A percentile compares a stretch with the other conserved stretches of the same genome.
Conservation (phyloP, 2,888 invertebrate species). For the Caenorhabditis imperialis region DNA sequence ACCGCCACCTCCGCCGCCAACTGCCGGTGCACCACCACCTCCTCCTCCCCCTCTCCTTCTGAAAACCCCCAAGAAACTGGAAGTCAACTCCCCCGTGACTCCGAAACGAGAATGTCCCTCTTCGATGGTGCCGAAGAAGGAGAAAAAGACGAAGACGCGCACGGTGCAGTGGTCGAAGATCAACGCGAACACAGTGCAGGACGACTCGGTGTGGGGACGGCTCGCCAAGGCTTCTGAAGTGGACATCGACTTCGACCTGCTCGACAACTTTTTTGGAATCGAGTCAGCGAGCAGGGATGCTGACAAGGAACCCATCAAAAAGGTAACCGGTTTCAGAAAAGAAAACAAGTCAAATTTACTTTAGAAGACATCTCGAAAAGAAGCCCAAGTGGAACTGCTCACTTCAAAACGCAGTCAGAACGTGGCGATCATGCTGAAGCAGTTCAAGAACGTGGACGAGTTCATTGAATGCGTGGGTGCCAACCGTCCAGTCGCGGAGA, state of each 20-base stretch:
- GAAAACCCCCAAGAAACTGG: conserved; percentile 8
- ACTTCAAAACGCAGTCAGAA: conserved; percentile 63
- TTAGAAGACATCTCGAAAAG: conserved; percentile 38
- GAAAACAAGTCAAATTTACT: neutral
- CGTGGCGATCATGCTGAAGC: conserved; percentile 65
- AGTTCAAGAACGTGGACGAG: conserved; percentile 61
- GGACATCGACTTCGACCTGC: conserved; percentile 42
- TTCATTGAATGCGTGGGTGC: conserved; percentile 31
- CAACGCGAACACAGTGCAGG: conserved; percentile 26
- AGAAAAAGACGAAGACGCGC: conserved; percentile 57
- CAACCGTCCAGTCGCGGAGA: conserved; percentile 40
- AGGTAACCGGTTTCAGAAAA: neutral
- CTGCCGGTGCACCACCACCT: conserved; percentile 20
- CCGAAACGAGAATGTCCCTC: conserved; percentile 40
- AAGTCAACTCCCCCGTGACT: neutral
- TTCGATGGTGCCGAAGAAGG: conserved; percentile 55
- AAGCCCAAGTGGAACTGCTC: conserved; percentile 57
- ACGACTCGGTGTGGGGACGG: conserved; percentile 48
- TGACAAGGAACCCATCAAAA: conserved; percentile 6
- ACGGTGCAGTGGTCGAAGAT: conserved; percentile 58
- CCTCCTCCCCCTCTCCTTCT: conserved; percentile 20
- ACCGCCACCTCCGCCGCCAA: conserved; percentile 27
- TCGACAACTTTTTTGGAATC: conserved; percentile 53
- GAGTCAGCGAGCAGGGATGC: conserved; percentile 8
- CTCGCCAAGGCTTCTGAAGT: conserved; percentile 28